phyloP scores from a whole-genome alignment of 1,140 invertebrate genomes.

The Eumeta japonica region DNA sequence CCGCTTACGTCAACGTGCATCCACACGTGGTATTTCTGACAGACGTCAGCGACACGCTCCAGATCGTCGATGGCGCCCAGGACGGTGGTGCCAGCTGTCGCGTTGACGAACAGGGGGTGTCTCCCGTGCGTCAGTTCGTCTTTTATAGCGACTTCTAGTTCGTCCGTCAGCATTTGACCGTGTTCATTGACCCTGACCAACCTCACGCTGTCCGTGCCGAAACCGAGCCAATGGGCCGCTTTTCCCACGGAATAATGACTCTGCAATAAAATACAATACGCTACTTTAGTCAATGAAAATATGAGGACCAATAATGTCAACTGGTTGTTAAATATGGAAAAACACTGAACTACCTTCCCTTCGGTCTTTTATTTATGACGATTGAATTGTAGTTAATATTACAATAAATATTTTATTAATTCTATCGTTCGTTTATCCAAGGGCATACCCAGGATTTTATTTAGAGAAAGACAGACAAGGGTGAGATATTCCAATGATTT shows the following conservation, averaged over 20 bases:
- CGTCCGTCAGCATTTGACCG: conserved; percentile 65
- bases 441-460: too few relatives aligned
- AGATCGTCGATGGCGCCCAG: conserved; percentile 85
- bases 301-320: too few relatives aligned
- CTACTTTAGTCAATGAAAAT: too few relatives aligned
- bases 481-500: too few relatives aligned
- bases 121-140: conserved; percentile 45
- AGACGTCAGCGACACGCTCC: conserved; percentile 68
- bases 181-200: conserved; percentile 66
- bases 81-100: conserved; percentile 74
- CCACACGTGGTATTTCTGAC: conserved; percentile 69
- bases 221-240: conserved; percentile 75
- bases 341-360: too few relatives aligned
- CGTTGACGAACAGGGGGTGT: conserved; percentile 70
- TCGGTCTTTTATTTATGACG: too few relatives aligned
- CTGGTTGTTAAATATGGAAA: too few relatives aligned
- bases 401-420: too few relatives aligned
- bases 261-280: too few relatives aligned
- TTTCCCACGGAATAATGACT: conserved; percentile 87
- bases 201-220: conserved; percentile 74
- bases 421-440: too few relatives aligned
- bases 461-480: too few relatives aligned
- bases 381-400: too few relatives aligned
- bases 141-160: conserved; percentile 59
- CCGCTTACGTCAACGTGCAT: conserved; percentile 81